Evolutionary conservation across 2,797 vertebrate species (phyloP).

Genomic region (Tokudaia tokunoshimensis): DNA sequence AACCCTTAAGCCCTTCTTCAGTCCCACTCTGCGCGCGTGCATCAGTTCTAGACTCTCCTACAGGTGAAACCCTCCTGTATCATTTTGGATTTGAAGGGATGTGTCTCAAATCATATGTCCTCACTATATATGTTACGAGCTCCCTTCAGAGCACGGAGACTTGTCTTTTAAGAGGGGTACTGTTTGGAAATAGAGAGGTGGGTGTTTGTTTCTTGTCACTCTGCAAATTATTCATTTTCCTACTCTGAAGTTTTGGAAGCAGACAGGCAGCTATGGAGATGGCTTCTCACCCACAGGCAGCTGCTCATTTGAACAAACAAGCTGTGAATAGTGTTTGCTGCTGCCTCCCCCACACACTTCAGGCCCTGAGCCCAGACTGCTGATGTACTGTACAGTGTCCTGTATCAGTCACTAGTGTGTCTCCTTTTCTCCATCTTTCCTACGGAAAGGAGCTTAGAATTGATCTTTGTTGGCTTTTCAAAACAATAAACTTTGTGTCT

Average conservation of each 20-base stretch:
- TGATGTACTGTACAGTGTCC: not conserved
- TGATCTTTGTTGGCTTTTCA: conserved; percentile 8
- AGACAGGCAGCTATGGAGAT: not conserved
- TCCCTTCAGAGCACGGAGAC: not conserved
- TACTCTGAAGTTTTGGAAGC: conserved; percentile 37
- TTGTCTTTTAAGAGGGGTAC: not conserved
- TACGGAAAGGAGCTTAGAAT: not conserved
- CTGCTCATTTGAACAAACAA: not conserved
- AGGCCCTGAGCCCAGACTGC: not conserved
- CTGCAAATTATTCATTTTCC: conserved; percentile 35
- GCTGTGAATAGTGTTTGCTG: not conserved
- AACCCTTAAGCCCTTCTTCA: not conserved
- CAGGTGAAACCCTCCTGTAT: not conserved
- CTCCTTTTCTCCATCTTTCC: not conserved
- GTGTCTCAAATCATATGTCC: not conserved
- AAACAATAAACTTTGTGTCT: not conserved
- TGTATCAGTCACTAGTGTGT: not conserved
- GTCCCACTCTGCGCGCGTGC: too few species aligned
- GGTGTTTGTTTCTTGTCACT: conserved; percentile 55
- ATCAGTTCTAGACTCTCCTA: not conserved
- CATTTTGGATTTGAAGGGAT: not conserved
- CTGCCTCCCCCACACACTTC: not conserved
- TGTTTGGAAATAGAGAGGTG: conserved; percentile 18
- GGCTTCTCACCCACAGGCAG: not conserved
- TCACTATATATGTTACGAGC: not conserved